A percentile compares a stretch with the other conserved stretches of the same genome.
These are phyloP conservation scores for Calliopum simillimum DNA, from an alignment of 2,888 invertebrate species.

Conservation along the genomic window DNA sequence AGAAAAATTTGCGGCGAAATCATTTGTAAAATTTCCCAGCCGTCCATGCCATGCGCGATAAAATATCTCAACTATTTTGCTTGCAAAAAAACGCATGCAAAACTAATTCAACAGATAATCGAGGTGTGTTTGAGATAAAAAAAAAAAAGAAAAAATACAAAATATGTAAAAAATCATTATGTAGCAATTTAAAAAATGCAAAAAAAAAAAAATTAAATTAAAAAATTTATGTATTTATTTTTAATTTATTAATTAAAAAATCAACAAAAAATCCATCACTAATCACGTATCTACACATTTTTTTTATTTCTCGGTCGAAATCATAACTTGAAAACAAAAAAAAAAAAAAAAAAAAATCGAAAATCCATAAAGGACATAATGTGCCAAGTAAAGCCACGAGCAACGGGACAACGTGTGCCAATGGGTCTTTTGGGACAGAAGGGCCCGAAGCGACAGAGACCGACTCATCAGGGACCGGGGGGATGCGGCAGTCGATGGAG, in stretches of 20 bases:
- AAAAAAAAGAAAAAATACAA: not conserved
- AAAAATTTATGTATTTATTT: slow-evolving; percentile 19
- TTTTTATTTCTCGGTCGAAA: too few relatives aligned
- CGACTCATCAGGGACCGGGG: slow-evolving; percentile 69
- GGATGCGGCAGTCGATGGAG: slow-evolving; percentile 77
- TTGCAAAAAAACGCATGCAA: slow-evolving; percentile 68
- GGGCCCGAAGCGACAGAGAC: slow-evolving; percentile 69
- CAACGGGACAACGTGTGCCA: slow-evolving; percentile 67
- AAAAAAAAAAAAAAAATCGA: too few relatives aligned
- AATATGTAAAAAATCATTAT: not conserved
- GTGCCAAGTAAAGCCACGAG: slow-evolving; percentile 68
- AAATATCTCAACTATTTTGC: slow-evolving; percentile 68
- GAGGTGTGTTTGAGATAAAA: slow-evolving; percentile 58
- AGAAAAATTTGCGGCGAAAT: slow-evolving; percentile 62
- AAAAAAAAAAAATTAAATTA: slow-evolving; percentile 19
- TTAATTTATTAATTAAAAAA: slow-evolving; percentile 22
- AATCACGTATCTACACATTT: too few relatives aligned
- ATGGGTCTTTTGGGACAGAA: slow-evolving; percentile 68
- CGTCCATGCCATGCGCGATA: slow-evolving; percentile 69
- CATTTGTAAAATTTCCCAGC: slow-evolving; percentile 63
- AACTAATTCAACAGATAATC: slow-evolving; percentile 66
- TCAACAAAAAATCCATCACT: too few relatives aligned
- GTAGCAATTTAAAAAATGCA: not conserved
- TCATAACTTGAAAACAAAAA: too few relatives aligned
- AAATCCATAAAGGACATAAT: slow-evolving; percentile 65